Conservation (phyloP, 2,888 invertebrate genomes). For the Drosophila fungiperda region DNA sequence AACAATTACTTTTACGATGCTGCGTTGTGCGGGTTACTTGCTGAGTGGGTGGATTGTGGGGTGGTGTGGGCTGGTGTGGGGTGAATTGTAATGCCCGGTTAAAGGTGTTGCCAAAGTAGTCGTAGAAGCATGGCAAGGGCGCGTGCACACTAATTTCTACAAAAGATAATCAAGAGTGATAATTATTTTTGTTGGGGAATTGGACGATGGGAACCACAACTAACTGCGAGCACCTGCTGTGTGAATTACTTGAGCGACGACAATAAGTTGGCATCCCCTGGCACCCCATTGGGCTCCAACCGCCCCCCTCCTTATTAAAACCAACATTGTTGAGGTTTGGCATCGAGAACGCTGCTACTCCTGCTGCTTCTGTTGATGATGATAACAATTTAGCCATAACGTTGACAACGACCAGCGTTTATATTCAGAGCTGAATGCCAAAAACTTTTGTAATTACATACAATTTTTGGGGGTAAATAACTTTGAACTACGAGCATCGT, state of each 20-base stretch:
- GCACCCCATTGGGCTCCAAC: slow-evolving; percentile 15
- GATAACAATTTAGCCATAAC: slow-evolving; percentile 79
- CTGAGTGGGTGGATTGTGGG: background rate
- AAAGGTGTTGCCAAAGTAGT: slow-evolving; percentile 7
- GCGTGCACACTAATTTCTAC: slow-evolving; percentile 75
- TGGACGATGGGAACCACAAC: slow-evolving; percentile 71
- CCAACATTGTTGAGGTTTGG: slow-evolving; percentile 51
- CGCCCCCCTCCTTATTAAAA: background rate
- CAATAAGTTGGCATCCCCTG: slow-evolving; percentile 71
- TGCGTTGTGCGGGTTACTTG: slow-evolving; percentile 27
- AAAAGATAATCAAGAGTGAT: slow-evolving; percentile 80
- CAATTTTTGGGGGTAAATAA: slow-evolving; percentile 78
- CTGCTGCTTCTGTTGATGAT: slow-evolving; percentile 57
- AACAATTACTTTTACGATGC: slow-evolving; percentile 81
- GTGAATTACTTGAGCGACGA: slow-evolving; percentile 75
- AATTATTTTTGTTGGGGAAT: slow-evolving; percentile 73
- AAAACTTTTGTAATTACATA: slow-evolving; percentile 82
- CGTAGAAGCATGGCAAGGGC: slow-evolving; percentile 25
- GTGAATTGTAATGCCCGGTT: slow-evolving; percentile 4
- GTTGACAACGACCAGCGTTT: slow-evolving; percentile 77
- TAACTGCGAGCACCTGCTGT: slow-evolving; percentile 79
- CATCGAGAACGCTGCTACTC: slow-evolving; percentile 24
- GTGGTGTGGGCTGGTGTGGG: background rate
- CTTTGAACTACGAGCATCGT: slow-evolving; percentile 65
- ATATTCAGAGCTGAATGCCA: slow-evolving; percentile 67